Evolutionary conservation across 2,113 vertebrate genomes (phyloP), one percentile per base, ranked within the genome.

Genomic region (Campylomormyrus tamandua): DNA sequence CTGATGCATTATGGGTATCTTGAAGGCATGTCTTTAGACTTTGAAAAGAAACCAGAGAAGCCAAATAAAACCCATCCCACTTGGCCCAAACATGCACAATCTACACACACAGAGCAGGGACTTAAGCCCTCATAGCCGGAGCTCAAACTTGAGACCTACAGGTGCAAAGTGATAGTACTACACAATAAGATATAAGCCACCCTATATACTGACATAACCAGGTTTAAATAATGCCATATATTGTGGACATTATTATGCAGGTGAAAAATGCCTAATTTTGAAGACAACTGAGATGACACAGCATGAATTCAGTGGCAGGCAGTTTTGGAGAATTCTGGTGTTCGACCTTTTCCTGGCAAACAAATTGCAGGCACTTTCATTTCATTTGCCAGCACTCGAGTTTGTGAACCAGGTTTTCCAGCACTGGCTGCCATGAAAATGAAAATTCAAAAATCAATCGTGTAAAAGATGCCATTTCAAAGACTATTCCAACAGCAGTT

Each of bases 381-480:
- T 15, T 80, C 74, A 39, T 80, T 35, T 80, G 35, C 35, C 35
- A 42, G 74, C 15, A 15, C 74, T 31, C 1, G 10, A 27, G 62
- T 27, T 66, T 77, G 70, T 77, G 31, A 74, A n/a, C 66, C 66
- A 74, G 35, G 15, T 5, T 42, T 39, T 42, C 5, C 74, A 80
- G 74, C 74, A 39, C 35, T 7, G 6, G 35, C 74, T 80, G 74
- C 74, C 31, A 80, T 80, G 74, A 80, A 80, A 80, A 80, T 80
- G 74, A 42, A 80, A 80, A 80, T 80, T 80, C 74, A 80, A 80
- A 80, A 80, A 80, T 80, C 74, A 80, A 80, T 80, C 7, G 35
- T 80, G 74, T 80, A 17, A 80, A 80, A 80, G 74, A 80, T 19
- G 15, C 17, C 74, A 80, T 80, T 80, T 80, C 74, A 80, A 80